Evolutionary conservation across 2,888 invertebrate genomes (phyloP), one percentile per base, ranked within the genome.

Genomic region (Coenonympha arcania): DNA sequence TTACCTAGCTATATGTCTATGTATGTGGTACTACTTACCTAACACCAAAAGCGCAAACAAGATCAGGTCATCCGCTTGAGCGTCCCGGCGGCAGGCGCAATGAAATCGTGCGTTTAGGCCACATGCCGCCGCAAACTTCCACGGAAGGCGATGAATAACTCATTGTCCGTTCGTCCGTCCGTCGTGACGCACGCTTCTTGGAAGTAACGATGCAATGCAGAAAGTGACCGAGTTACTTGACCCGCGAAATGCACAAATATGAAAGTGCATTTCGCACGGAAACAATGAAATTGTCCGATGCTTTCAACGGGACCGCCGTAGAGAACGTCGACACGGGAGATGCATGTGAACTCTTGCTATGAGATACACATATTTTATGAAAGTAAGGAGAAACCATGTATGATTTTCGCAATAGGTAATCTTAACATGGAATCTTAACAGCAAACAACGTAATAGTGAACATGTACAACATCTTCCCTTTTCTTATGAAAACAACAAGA

Each of bases 91-190:
- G 56, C 49, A 52, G 52, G 56, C 56, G 65, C 67, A 69, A 63
- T 68, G 81, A 76, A 82, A 80, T 83, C 80, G 82, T 81, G 82
- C 83, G 79, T 80, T 74, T 71, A 79, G 76, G 73, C 74, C 79
- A 78, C 76, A 79, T 79, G 83, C 79, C 80, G 69, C 65, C 66
- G 79, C 70, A 73, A 69, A 73, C 70, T 79, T 86, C 80, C 80
- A 63, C 66, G 81, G 84, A 86, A 84, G 72, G 71, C 80, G 75
- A 86, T 86, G 86, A 86, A 86, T 86, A 86, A 86, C 82, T 78
- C 86, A 86, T 86, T 86, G 86, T 86, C 77, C 69, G 78, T 77
- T 66, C 75, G 82, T 79, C 76, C 80, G 79, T 75, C 73, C 75
- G 76, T 68, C 75, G 76, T 85, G 85, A 86, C 86, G 84, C 84